These are phyloP conservation scores for Zingel zingel DNA, from an alignment of 2,113 vertebrate genomes.

Conservation along the genomic window DNA sequence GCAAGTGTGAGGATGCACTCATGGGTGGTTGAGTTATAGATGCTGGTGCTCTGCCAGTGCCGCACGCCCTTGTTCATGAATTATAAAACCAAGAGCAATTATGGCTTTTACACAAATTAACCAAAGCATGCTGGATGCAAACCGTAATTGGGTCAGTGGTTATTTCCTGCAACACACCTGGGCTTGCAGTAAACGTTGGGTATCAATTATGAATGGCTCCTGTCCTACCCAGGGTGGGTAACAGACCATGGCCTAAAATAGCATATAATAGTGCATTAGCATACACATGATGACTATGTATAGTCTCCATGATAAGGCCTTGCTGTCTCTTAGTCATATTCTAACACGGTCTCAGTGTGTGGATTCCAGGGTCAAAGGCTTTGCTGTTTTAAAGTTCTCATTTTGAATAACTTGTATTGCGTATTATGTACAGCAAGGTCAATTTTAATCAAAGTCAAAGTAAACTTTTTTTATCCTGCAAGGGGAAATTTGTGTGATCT, in stretches of 20 bases:
- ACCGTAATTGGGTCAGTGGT: slow-evolving; percentile 84
- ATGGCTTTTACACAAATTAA: slow-evolving; percentile 85
- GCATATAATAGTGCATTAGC: slow-evolving; percentile 70
- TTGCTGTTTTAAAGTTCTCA: neutral
- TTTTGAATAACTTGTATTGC: slow-evolving; percentile 9
- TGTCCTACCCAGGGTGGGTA: slow-evolving; percentile 63
- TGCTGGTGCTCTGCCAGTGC: slow-evolving; percentile 79
- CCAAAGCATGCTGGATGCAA: slow-evolving; percentile 80
- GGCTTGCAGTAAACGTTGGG: slow-evolving; percentile 75
- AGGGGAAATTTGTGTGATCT: too few species aligned
- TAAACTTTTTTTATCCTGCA: too few species aligned
- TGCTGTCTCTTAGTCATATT: slow-evolving; percentile 19
- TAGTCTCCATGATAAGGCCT: slow-evolving; percentile 60
- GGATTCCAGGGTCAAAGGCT: neutral
- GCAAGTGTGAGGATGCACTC: slow-evolving; percentile 58
- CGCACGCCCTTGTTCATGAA: slow-evolving; percentile 79
- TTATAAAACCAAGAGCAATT: slow-evolving; percentile 85
- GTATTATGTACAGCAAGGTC: neutral
- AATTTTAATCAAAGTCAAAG: neutral
- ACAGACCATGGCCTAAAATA: slow-evolving; percentile 62
- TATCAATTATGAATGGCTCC: slow-evolving; percentile 83
- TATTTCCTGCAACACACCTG: slow-evolving; percentile 85
- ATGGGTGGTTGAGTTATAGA: slow-evolving; percentile 80
- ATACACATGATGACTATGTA: slow-evolving; percentile 72
- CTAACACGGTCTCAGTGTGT: slow-evolving; percentile 11